Conservation (phyloP, 2,797 vertebrate species). For the Pogonophryne albipinna region DNA sequence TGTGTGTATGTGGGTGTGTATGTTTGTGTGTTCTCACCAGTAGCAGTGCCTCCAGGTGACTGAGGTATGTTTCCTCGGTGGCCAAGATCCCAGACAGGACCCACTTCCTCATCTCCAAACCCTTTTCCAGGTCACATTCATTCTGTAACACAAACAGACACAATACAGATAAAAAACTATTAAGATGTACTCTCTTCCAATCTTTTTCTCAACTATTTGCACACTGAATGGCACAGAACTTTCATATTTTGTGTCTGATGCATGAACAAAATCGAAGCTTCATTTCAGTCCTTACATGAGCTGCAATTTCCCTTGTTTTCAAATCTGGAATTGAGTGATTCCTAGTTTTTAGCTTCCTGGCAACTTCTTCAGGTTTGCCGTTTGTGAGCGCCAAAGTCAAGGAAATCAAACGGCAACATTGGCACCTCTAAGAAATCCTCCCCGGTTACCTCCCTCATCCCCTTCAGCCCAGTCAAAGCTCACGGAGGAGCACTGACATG, state of each 20-base stretch:
- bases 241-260: not conserved
- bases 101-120: slow-evolving; percentile 98
- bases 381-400: slow-evolving; percentile 3
- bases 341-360: not conserved
- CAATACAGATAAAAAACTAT: too few relatives aligned
- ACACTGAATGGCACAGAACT: not conserved
- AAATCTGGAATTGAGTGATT: slow-evolving; percentile 3
- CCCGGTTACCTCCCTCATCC: slow-evolving; percentile 19
- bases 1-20: slow-evolving; percentile 8
- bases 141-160: slow-evolving; percentile 80
- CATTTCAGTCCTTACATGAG: not conserved
- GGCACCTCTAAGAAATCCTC: slow-evolving; percentile 38
- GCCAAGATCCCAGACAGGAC: slow-evolving; percentile 97
- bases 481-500: slow-evolving; percentile 61
- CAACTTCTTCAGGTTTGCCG: not conserved
- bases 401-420: slow-evolving; percentile 47
- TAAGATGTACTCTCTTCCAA: too few relatives aligned
- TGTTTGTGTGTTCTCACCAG: slow-evolving; percentile 86
- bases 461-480: slow-evolving; percentile 64
- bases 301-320: not conserved
- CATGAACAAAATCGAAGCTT: not conserved
- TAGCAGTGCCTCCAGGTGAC: slow-evolving; percentile 95
- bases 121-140: slow-evolving; percentile 96
- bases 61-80: slow-evolving; percentile 96
- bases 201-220: not conserved